These are phyloP conservation scores for Tympanoctomys barrerae DNA, from an alignment of 2,797 vertebrate genomes.

Conservation along the genomic window DNA sequence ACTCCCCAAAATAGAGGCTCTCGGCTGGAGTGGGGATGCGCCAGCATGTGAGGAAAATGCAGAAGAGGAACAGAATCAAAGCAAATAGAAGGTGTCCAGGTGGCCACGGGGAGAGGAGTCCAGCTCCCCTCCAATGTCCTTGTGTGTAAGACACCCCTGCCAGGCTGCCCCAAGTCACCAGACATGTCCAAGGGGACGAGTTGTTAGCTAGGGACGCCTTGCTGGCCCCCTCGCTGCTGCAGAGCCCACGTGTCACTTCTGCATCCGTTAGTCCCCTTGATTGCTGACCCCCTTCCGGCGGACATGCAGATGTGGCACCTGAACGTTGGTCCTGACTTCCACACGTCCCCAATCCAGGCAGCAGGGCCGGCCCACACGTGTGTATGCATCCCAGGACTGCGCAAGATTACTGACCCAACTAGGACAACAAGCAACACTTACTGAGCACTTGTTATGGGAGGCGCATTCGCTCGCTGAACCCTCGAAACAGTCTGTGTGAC, in stretches of 20 bases:
- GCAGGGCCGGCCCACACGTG: rapidly evolving
- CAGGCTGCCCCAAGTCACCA: background rate
- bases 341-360: background rate
- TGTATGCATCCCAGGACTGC: too few relatives aligned
- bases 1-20: slow-evolving; percentile 82
- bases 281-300: background rate
- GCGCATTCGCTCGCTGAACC: rapidly evolving
- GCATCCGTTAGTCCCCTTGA: background rate
- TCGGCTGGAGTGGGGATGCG: slow-evolving; percentile 68
- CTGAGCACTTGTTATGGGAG: rapidly evolving
- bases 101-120: slow-evolving; percentile 4
- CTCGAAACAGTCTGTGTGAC: rapidly evolving
- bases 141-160: background rate
- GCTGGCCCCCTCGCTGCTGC: rapidly evolving
- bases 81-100: slow-evolving; percentile 74
- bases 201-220: background rate
- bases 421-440: rapidly evolving
- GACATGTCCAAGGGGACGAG: background rate
- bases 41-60: slow-evolving; percentile 70
- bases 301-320: background rate
- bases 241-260: background rate
- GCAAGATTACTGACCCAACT: rapidly evolving
- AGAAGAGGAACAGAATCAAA: slow-evolving; percentile 60
- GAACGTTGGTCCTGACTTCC: background rate
- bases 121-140: background rate